Evolutionary conservation across 2,888 invertebrate species (phyloP).

Genomic region (Lasioglossum lativentre): DNA sequence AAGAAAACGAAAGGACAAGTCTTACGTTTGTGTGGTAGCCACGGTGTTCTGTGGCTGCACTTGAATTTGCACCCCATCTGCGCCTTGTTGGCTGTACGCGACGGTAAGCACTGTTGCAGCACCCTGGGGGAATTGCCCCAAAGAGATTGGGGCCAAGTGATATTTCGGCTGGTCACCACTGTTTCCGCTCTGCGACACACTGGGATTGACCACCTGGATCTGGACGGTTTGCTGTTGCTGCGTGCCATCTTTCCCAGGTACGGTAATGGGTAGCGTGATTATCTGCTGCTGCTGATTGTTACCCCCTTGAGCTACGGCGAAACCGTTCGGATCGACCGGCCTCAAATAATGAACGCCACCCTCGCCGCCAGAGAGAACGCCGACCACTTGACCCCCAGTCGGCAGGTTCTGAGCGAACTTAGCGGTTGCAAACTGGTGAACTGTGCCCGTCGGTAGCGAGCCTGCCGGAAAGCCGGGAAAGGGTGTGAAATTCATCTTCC

Average conservation of each 20-base stretch:
- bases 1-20: neutral
- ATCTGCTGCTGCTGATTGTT: constrained; percentile 87
- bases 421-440: constrained; percentile 87
- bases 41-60: constrained; percentile 83
- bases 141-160: constrained; percentile 90
- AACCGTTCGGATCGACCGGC: constrained; percentile 86
- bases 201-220: constrained; percentile 90
- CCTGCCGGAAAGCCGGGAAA: constrained; percentile 88
- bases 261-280: constrained; percentile 91
- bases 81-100: constrained; percentile 88
- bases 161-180: constrained; percentile 89
- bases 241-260: constrained; percentile 91
- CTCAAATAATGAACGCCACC: constrained; percentile 92
- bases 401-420: constrained; percentile 91
- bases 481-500: constrained; percentile 91
- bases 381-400: constrained; percentile 89
- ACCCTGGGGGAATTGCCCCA: constrained; percentile 91
- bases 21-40: constrained; percentile 84
- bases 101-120: constrained; percentile 90
- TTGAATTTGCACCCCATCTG: constrained; percentile 85
- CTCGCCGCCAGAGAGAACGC: constrained; percentile 89
- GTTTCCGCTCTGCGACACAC: constrained; percentile 85
- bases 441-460: constrained; percentile 87
- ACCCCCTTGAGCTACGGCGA: constrained; percentile 81
- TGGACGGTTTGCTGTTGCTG: constrained; percentile 90